Percentiles rank a stretch among this genome's conserved stretches.
Evolutionary conservation across 2,797 vertebrate species (phyloP).

Genomic region (Hephaestus fuliginosus): DNA sequence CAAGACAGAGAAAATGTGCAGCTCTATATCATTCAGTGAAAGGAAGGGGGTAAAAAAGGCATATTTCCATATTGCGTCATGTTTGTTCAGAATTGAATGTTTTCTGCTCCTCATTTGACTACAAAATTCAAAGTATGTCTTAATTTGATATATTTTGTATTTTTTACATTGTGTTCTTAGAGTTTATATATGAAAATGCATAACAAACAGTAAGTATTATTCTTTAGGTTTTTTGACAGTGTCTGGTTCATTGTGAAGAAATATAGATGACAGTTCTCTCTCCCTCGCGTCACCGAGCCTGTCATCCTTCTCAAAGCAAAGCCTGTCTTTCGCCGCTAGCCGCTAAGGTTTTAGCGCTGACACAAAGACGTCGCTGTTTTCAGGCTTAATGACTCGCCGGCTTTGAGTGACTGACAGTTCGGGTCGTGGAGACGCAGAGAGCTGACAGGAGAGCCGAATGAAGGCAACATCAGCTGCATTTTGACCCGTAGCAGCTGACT

Average conservation of each 20-base stretch:
- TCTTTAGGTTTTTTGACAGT: not conserved
- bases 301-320: conserved; percentile 8
- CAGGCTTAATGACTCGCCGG: conserved; percentile 16
- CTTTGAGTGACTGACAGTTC: conserved; percentile 21
- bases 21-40: no score
- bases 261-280: not conserved
- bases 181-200: not conserved
- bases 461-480: conserved; percentile 12
- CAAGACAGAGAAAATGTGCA: not conserved
- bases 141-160: not conserved
- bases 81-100: no score
- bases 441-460: conserved; percentile 3
- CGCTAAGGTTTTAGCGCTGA: not conserved
- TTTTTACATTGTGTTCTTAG: not conserved
- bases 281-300: not conserved
- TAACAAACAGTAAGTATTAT: no score
- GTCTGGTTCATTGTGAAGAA: not conserved
- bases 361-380: conserved; percentile 7
- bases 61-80: no score
- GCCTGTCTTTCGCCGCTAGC: not conserved
- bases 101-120: no score
- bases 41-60: no score
- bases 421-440: conserved; percentile 19
- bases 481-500: no score
- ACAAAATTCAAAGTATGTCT: not conserved